Evolutionary conservation across 2,797 vertebrate species (phyloP).

Genomic region (Anas bahamensis): DNA sequence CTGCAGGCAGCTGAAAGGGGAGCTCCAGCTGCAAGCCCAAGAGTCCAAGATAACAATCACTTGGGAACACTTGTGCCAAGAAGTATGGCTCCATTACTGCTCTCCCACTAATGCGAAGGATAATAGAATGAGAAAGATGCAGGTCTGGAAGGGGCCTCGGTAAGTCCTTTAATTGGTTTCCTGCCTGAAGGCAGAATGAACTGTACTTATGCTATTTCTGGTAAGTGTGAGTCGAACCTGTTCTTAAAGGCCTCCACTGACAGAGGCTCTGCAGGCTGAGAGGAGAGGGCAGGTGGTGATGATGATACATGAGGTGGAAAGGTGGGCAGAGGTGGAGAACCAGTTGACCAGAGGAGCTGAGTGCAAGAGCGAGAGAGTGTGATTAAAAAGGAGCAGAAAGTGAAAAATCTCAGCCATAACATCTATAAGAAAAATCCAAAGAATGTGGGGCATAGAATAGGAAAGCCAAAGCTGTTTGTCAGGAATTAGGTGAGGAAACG

Average conservation of each 20-base stretch:
- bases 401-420: not conserved
- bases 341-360: not conserved
- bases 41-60: not conserved
- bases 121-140: constrained; percentile 48
- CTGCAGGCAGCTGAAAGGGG: not conserved
- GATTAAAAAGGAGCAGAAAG: not conserved
- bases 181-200: constrained; percentile 41
- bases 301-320: not conserved
- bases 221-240: constrained; percentile 28
- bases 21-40: not conserved
- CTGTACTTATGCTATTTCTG: constrained; percentile 30
- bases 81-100: constrained; percentile 33
- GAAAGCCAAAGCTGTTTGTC: not conserved
- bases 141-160: constrained; percentile 25
- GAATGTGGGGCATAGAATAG: not conserved
- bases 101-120: constrained; percentile 35
- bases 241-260: constrained; percentile 5
- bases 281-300: not conserved
- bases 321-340: not conserved
- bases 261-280: not conserved
- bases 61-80: constrained; percentile 7
- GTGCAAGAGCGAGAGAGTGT: not conserved
- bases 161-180: constrained; percentile 47
- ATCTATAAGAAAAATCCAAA: not conserved
- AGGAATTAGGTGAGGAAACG: not conserved